phyloP scores from a whole-genome alignment of 2,888 invertebrate species.

The Tetragnatha montana region DNA sequence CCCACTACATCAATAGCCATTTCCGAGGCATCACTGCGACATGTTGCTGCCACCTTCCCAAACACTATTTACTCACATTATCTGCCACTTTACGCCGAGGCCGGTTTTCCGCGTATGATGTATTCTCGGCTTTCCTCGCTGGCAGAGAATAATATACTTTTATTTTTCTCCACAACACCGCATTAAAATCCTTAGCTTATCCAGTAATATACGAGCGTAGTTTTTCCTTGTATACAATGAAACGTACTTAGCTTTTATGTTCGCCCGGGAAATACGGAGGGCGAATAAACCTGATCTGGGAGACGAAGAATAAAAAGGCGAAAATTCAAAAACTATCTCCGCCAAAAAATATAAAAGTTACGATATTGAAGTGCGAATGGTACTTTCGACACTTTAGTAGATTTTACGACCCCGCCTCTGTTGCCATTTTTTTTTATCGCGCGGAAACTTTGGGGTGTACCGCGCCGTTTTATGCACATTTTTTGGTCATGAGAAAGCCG shows the following conservation, averaged over 20 bases:
- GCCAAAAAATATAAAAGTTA: constrained; percentile 64
- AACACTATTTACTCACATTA: constrained; percentile 70
- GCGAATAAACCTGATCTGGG: constrained; percentile 68
- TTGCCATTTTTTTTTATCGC: constrained; percentile 57
- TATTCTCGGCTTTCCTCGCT: constrained; percentile 53
- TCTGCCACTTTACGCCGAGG: constrained; percentile 61
- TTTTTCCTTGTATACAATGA: constrained; percentile 69
- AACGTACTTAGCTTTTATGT: constrained; percentile 71
- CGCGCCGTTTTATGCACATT: constrained; percentile 66
- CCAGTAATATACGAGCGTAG: constrained; percentile 68
- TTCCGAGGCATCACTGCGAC: constrained; percentile 62
- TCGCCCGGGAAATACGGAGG: constrained; percentile 50
- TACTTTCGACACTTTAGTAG: constrained; percentile 67
- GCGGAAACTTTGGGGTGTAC: constrained; percentile 46
- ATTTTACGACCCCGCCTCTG: constrained; percentile 53
- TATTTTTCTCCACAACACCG: constrained; percentile 42
- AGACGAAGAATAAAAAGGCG: constrained; percentile 59
- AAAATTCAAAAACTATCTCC: constrained; percentile 65
- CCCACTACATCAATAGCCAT: constrained; percentile 69
- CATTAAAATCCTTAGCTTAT: constrained; percentile 71
- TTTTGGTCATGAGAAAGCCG: constrained; percentile 53
- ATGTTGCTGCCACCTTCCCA: constrained; percentile 65
- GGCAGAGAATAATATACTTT: constrained; percentile 66
- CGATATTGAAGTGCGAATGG: constrained; percentile 68
- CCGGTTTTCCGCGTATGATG: constrained; percentile 61